Conservation (phyloP, 30 jellyfish, hydroid and myxozoan species). For the Morbakka virulenta region DNA sequence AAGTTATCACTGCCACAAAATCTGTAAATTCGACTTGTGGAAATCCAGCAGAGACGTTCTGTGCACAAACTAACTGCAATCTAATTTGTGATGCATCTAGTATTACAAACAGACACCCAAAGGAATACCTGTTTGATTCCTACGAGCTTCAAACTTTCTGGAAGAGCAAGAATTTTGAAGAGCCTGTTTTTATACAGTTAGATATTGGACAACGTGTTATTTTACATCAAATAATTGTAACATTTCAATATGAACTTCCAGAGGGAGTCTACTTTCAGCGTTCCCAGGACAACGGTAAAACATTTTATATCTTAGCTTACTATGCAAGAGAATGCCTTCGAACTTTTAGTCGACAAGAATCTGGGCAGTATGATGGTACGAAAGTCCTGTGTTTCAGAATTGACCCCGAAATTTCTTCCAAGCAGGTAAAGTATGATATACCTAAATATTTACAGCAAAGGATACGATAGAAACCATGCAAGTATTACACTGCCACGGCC, state of each 20-base stretch:
- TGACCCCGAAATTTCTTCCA: constrained; percentile 29
- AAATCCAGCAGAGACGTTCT: constrained; percentile 53
- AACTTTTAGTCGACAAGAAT: constrained; percentile 29
- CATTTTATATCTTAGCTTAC: constrained; percentile 43
- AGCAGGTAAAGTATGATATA: constrained; percentile 38
- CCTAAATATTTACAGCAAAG: no score
- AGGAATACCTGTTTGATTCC: constrained; percentile 47
- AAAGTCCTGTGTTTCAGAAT: constrained; percentile 62
- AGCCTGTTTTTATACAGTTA: constrained; percentile 73
- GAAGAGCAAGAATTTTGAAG: constrained; percentile 90
- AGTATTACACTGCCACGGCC: background rate
- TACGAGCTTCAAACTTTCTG: constrained; percentile 65
- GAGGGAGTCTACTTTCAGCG: constrained; percentile 57
- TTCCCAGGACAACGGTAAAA: constrained; percentile 78
- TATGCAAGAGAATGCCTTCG: constrained; percentile 61
- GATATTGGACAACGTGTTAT: constrained; percentile 64
- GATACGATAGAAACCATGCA: no score
- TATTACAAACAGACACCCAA: constrained; percentile 40
- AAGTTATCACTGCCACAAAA: background rate
- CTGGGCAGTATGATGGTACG: constrained; percentile 38
- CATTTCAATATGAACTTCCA: constrained; percentile 82
- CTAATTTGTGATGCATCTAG: constrained; percentile 72
- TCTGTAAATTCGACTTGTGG: constrained; percentile 90
- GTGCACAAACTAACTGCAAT: constrained; percentile 54
- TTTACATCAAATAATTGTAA: constrained; percentile 74